phyloP scores from a whole-genome alignment of 2,888 invertebrate genomes.

The Protodeltote pygarga region DNA sequence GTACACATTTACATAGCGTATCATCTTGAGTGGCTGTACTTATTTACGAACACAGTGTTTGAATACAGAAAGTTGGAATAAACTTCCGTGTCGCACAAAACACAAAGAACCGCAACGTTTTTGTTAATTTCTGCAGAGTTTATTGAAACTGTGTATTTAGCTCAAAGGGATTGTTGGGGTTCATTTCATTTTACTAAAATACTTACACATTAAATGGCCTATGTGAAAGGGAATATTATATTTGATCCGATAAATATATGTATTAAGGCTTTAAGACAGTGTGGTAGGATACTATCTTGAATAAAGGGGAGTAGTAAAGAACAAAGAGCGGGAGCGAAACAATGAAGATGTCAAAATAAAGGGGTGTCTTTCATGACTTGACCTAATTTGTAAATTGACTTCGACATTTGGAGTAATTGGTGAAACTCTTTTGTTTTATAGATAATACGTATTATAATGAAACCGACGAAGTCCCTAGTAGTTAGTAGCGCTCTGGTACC shows the following conservation, averaged over 20 bases:
- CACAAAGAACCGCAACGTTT: constrained; percentile 29
- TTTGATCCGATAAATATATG: neutral
- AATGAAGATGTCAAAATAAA: constrained; percentile 31
- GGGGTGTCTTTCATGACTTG: constrained; percentile 39
- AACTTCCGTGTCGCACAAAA: constrained; percentile 20
- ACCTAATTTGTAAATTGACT: constrained; percentile 45
- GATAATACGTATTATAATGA: constrained; percentile 14
- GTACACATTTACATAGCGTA: constrained; percentile 55
- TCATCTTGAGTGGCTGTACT: constrained; percentile 45
- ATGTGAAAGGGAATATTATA: neutral
- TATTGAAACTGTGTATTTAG: constrained; percentile 27
- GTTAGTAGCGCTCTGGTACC: too few relatives aligned
- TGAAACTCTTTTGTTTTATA: constrained; percentile 23
- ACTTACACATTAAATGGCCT: neutral
- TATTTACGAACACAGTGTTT: constrained; percentile 30
- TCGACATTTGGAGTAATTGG: constrained; percentile 29
- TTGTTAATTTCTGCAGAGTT: constrained; percentile 21
- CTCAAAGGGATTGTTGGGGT: constrained; percentile 7
- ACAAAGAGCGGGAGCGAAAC: constrained; percentile 25
- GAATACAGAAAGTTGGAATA: constrained; percentile 30
- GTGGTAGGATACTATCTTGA: constrained; percentile 12
- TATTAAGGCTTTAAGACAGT: neutral
- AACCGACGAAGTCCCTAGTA: too few relatives aligned
- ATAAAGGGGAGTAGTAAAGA: constrained; percentile 14
- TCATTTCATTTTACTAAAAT: constrained; percentile 6